Evolutionary conservation across 2,888 invertebrate genomes (phyloP).

Genomic region (Trachelus iudaicus): DNA sequence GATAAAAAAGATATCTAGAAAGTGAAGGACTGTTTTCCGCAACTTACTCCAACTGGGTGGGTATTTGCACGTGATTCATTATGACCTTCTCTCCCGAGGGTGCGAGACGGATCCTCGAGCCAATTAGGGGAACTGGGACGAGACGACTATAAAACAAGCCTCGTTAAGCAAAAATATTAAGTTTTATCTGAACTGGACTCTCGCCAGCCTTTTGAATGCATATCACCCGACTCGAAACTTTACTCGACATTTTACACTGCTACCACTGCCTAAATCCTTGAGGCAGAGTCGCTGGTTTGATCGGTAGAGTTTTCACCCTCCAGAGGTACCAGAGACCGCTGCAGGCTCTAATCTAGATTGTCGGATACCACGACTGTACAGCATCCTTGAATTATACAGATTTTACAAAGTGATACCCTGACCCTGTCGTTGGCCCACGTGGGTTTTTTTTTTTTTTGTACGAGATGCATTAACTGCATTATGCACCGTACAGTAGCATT

Average conservation of each 20-base stretch:
- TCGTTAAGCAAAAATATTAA: constrained; percentile 60
- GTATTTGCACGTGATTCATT: background rate
- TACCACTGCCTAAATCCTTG: constrained; percentile 23
- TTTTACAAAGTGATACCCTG: background rate
- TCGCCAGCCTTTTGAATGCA: constrained; percentile 48
- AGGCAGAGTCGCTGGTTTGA: background rate
- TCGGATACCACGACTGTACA: background rate
- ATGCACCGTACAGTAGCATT: background rate
- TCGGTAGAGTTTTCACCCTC: background rate
- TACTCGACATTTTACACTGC: constrained; percentile 21
- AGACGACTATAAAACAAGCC: constrained; percentile 49
- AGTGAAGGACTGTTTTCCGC: background rate
- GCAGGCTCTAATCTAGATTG: background rate
- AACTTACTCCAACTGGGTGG: background rate
- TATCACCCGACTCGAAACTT: constrained; percentile 36
- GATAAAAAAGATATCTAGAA: background rate
- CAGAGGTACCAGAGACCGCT: background rate
- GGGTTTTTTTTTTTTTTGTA: background rate
- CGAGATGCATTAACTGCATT: background rate
- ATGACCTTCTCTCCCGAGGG: background rate
- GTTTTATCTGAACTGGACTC: constrained; percentile 54
- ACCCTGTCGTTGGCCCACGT: background rate
- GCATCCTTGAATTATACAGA: background rate
- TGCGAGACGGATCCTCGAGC: constrained; percentile 31
- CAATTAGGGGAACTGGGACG: constrained; percentile 54